A percentile compares a stretch with the other conserved stretches of the same genome.
Evolutionary conservation across 1,140 invertebrate genomes (phyloP).

Genomic region (Notospermus geniculatus): DNA sequence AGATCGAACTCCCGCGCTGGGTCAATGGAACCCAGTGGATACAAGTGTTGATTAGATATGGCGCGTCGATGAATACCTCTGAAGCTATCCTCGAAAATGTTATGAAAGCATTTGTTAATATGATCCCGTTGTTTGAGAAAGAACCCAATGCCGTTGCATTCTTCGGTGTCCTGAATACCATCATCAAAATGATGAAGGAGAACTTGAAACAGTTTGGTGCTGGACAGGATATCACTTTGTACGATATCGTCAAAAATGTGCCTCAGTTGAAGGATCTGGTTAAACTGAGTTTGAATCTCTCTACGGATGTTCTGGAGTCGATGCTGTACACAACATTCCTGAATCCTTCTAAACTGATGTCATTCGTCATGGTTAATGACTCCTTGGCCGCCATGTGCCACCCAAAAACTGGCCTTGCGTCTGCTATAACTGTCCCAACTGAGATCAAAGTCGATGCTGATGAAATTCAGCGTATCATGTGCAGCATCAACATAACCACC

Average conservation of each 20-base stretch:
- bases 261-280: background rate
- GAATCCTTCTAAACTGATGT: background rate
- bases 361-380: background rate
- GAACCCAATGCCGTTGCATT: background rate
- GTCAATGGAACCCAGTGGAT: slow-evolving; percentile 4
- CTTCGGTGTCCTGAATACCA: background rate
- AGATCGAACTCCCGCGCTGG: background rate
- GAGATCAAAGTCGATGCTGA: background rate
- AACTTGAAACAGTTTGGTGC: background rate
- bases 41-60: background rate
- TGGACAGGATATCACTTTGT: background rate
- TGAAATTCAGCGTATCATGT: background rate
- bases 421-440: background rate
- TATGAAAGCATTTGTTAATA: no score
- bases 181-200: background rate
- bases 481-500: slow-evolving; percentile 2
- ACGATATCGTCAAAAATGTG: background rate
- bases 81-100: no score
- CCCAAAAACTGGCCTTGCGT: background rate
- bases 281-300: background rate
- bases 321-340: background rate
- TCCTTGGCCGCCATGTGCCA: background rate
- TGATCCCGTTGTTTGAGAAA: slow-evolving; percentile 8
- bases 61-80: background rate
- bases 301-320: background rate